These are phyloP conservation scores for Xiphorhynchus elegans DNA, from an alignment of 2,113 vertebrate genomes.

Conservation along the genomic window DNA sequence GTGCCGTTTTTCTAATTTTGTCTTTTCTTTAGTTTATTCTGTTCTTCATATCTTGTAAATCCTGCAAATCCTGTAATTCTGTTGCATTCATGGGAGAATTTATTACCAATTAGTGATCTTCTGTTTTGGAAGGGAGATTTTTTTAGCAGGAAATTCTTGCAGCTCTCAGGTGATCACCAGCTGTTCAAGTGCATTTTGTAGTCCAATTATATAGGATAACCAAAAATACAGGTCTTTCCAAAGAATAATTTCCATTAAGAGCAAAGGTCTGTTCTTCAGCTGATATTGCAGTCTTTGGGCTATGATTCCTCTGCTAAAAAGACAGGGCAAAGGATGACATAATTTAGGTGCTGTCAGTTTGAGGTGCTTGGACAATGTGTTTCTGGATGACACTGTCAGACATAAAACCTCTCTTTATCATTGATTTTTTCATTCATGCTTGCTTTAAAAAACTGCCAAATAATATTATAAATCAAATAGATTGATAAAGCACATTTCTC, in stretches of 20 bases:
- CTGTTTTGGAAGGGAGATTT: neutral
- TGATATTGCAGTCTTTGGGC: neutral
- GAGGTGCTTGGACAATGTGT: neutral
- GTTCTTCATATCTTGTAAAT: neutral
- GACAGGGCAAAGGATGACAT: neutral
- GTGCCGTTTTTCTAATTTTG: neutral
- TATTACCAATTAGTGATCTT: neutral
- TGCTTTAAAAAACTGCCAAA: neutral
- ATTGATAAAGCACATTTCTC: neutral
- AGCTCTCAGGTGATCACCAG: constrained; percentile 8
- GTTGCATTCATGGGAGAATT: neutral
- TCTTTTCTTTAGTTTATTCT: neutral
- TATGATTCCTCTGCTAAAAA: neutral
- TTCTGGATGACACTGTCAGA: neutral
- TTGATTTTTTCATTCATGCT: neutral
- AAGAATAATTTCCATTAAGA: constrained; percentile 1
- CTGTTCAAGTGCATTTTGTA: constrained; percentile 6
- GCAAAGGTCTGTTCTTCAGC: neutral
- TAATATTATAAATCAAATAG: neutral
- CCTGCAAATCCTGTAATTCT: neutral
- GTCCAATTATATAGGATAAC: neutral
- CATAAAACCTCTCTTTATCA: neutral
- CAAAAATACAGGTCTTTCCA: neutral
- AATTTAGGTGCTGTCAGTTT: neutral
- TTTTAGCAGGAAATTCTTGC: constrained; percentile 18